Conservation (phyloP, 2,888 invertebrate genomes). For the Caenorhabditis japonica region DNA sequence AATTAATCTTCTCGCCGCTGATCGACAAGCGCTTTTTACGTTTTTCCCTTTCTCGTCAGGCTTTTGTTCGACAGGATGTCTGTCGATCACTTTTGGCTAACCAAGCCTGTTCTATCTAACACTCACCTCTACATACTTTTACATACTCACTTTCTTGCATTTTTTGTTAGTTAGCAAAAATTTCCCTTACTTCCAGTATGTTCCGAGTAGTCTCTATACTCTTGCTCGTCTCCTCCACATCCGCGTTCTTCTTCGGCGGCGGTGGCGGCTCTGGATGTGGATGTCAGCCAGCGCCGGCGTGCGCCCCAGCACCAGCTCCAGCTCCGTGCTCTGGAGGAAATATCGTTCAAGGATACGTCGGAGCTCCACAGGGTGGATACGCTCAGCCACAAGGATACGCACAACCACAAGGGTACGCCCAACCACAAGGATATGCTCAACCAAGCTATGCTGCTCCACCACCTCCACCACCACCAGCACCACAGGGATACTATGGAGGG, state of each 20-base stretch:
- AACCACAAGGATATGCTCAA: constrained; percentile 13
- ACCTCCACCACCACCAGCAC: constrained; percentile 16
- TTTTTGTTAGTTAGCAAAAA: too few relatives aligned
- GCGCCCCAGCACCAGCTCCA: constrained; percentile 45
- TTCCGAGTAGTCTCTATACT: constrained; percentile 41
- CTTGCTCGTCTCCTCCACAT: constrained; percentile 26
- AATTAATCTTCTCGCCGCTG: constrained; percentile 36
- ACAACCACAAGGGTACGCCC: constrained; percentile 25
- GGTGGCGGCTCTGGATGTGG: constrained; percentile 51
- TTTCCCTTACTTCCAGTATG: constrained; percentile 37
- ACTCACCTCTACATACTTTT: too few relatives aligned
- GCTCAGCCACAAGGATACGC: constrained; percentile 16
- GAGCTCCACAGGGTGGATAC: constrained; percentile 31
- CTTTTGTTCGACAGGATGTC: too few relatives aligned
- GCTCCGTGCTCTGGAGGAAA: constrained; percentile 47
- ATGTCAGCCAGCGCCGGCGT: constrained; percentile 46
- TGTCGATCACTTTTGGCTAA: too few relatives aligned
- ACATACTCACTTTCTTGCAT: constrained; percentile 3
- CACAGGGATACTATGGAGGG: too few relatives aligned
- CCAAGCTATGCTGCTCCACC: constrained; percentile 7
- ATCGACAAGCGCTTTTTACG: constrained; percentile 20
- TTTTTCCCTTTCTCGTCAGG: too few relatives aligned
- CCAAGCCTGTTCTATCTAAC: too few relatives aligned
- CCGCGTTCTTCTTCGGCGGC: constrained; percentile 58
- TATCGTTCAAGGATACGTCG: constrained; percentile 48